Conservation (phyloP, 2,797 vertebrate genomes). For the Poeciliopsis presidionis region DNA sequence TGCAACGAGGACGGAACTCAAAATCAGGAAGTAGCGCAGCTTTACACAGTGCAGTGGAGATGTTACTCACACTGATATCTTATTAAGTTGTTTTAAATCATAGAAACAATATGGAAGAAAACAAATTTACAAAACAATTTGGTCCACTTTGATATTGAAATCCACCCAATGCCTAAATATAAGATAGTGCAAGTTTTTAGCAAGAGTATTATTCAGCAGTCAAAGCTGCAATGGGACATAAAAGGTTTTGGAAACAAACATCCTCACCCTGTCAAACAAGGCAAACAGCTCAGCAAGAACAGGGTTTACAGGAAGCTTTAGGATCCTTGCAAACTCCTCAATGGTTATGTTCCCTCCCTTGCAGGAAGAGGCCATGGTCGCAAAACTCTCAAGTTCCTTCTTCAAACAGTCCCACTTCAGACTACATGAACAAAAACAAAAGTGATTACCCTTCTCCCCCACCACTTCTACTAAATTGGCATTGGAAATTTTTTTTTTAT, state of each 20-base stretch:
- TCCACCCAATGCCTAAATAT: not conserved
- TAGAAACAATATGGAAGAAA: not conserved
- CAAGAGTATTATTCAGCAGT: not conserved
- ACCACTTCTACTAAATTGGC: not conserved
- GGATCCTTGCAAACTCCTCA: slow-evolving; percentile 89
- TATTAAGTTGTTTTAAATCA: not conserved
- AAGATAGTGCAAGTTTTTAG: not conserved
- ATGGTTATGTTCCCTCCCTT: slow-evolving; percentile 94
- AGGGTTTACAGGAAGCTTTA: slow-evolving; percentile 90
- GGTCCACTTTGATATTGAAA: not conserved
- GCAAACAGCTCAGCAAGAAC: slow-evolving; percentile 89
- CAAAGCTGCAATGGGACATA: not conserved
- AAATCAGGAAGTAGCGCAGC: not conserved
- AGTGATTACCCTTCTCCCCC: not conserved
- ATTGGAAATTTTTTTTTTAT: not conserved
- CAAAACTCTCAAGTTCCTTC: slow-evolving; percentile 90
- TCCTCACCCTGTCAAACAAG: slow-evolving; percentile 94
- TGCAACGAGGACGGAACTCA: no score
- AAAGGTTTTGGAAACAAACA: not conserved
- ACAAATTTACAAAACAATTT: not conserved
- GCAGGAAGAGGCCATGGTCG: slow-evolving; percentile 86
- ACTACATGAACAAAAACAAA: slow-evolving; percentile 68
- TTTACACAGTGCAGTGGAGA: not conserved
- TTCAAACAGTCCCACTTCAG: slow-evolving; percentile 92
- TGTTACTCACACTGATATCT: not conserved